Conservation (phyloP, 2,888 invertebrate genomes). For the Automeris io region DNA sequence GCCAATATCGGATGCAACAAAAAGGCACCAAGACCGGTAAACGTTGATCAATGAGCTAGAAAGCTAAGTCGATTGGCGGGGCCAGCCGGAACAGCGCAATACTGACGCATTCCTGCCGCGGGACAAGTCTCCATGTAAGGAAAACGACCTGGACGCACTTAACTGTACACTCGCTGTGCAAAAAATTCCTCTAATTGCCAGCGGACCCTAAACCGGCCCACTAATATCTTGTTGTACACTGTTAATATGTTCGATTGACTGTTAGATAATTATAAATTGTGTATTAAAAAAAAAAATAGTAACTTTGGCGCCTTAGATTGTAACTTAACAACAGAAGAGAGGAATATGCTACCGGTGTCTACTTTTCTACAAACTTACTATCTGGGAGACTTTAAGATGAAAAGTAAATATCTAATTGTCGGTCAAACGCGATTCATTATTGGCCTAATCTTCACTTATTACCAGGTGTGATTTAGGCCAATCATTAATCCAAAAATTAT, state of each 20-base stretch:
- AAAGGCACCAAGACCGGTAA: conserved; percentile 25
- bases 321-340: no score
- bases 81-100: conserved; percentile 34
- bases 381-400: no score
- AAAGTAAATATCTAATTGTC: no score
- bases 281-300: no score
- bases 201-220: conserved; percentile 6
- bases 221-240: conserved; percentile 6
- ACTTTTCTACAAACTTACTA: no score
- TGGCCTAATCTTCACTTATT: no score
- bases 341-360: no score
- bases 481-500: no score
- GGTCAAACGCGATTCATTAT: no score
- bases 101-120: conserved; percentile 55
- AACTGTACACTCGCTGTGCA: conserved; percentile 51
- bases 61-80: conserved; percentile 21
- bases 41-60: conserved; percentile 12
- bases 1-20: conserved; percentile 10
- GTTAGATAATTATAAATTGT: not conserved
- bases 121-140: conserved; percentile 59
- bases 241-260: not conserved
- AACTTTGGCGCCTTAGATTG: no score
- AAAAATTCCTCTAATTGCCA: conserved; percentile 53
- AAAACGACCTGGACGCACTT: conserved; percentile 49
- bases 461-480: no score